A percentile compares a stretch with the other conserved stretches of the same genome.
These are phyloP conservation scores for Hipposideros larvatus DNA, from an alignment of 2,797 vertebrate genomes.

Conservation along the genomic window DNA sequence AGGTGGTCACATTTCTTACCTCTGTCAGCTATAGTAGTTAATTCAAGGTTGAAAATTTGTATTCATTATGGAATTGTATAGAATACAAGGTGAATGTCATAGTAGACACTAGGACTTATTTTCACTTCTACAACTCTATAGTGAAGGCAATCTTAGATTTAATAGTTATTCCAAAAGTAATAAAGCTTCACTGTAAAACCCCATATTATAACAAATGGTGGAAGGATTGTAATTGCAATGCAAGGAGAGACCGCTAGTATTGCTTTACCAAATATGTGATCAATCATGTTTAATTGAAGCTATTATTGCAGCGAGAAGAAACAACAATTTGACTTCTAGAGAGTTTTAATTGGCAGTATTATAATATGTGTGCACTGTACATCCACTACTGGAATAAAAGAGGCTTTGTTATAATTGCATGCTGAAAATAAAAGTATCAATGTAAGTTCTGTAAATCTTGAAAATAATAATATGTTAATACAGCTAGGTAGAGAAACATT, in stretches of 20 bases:
- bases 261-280: not conserved
- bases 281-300: conserved; percentile 17
- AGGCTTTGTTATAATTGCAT: not conserved
- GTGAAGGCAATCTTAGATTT: not conserved
- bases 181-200: not conserved
- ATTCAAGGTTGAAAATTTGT: conserved; percentile 23
- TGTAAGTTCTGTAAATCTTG: not conserved
- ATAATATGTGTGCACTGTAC: not conserved
- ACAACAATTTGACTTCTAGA: conserved; percentile 9
- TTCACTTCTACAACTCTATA: not conserved
- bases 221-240: not conserved
- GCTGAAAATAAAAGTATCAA: not conserved
- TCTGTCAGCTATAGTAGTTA: not conserved
- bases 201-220: not conserved
- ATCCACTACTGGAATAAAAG: not conserved
- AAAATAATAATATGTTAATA: not conserved
- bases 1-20: not conserved
- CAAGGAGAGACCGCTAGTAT: not conserved
- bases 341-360: conserved; percentile 36
- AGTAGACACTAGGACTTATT: not conserved
- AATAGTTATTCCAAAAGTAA: not conserved
- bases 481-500: not conserved
- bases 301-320: conserved; percentile 34
- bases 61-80: not conserved
- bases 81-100: not conserved